Percentiles rank a stretch among this genome's conserved stretches.
Conservation (phyloP, 2,888 invertebrate species). For the Melitaea athalia region DNA sequence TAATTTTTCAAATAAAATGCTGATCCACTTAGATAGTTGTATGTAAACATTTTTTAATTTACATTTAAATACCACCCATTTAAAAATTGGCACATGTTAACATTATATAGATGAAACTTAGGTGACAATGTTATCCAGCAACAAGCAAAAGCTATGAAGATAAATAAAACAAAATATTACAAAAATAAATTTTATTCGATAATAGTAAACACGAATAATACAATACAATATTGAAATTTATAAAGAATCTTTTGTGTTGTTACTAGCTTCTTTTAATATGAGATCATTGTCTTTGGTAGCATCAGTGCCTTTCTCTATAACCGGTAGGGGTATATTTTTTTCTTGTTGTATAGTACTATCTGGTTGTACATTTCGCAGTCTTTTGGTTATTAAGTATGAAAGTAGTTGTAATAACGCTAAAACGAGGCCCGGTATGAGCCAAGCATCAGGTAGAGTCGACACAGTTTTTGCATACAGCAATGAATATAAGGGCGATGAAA, state of each 20-base stretch:
- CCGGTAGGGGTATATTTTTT: slow-evolving; percentile 32
- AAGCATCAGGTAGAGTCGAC: slow-evolving; percentile 64
- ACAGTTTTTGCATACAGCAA: slow-evolving; percentile 72
- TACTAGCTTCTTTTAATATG: slow-evolving; percentile 26
- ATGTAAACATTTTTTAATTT: too few relatives aligned
- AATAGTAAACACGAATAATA: neutral
- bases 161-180: slow-evolving; percentile 1
- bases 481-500: slow-evolving; percentile 71
- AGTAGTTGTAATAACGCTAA: slow-evolving; percentile 62
- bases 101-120: too few relatives aligned
- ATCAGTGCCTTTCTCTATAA: slow-evolving; percentile 14
- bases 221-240: neutral
- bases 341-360: slow-evolving; percentile 23
- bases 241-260: slow-evolving; percentile 2
- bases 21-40: too few relatives aligned
- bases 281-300: slow-evolving; percentile 38
- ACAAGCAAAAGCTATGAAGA: neutral
- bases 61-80: too few relatives aligned
- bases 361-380: slow-evolving; percentile 41
- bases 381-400: slow-evolving; percentile 61
- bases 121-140: too few relatives aligned
- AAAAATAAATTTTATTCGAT: slow-evolving; percentile 5
- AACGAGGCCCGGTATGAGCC: slow-evolving; percentile 67
- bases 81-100: too few relatives aligned
- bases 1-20: too few relatives aligned